Evolutionary conservation across 2,113 vertebrate species (phyloP), one percentile per base, ranked within the genome.

Genomic region (Butorides virescens): DNA sequence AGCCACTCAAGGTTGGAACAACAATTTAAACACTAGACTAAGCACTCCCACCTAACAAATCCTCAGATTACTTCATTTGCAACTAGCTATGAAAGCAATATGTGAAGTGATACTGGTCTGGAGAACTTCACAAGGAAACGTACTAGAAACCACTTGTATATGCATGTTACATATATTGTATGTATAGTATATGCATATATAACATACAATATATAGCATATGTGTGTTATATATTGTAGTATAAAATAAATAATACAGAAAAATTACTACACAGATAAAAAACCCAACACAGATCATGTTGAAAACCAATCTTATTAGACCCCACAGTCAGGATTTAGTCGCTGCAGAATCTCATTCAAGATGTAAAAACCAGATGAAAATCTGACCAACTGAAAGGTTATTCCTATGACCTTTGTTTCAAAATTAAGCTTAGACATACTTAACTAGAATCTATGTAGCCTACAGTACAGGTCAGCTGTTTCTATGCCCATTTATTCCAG

Each of bases 231-330:
- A 27, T 53, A 42, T 10, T n/a, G 16, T 22, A 77, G 71, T 26
- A 44, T 29, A 78, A 90, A 63, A 16, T 5, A 82, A 78, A 47
- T 37, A 2, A 55, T 42, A 56, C 3, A 68, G 12, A 88, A 75
- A 5, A 86, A 73, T 42, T 66, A 65, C 29, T 46, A 37, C 3
- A 55, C 5, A 58, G 36, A 46, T 37, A 6, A 3, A 58, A 72
- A 83, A 34, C 0, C 15, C 15, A 74, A 46, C 15, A 61, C 1
- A 37, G 6, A 56, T 15, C 2, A 0, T 8, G 32, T 11, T 52
- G 34, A 56, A 80, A 80, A 91, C 7, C 6, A 76, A 50, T 30
- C 37, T 71, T 55, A 22, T 44, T 32, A 67, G 37, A 87, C 4
- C 3, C 10, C 14, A 88, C 0, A 1, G 10, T 29, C 37, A 72